Evolutionary conservation across 2,113 vertebrate species (phyloP).

Genomic region (Mustela lutreola): DNA sequence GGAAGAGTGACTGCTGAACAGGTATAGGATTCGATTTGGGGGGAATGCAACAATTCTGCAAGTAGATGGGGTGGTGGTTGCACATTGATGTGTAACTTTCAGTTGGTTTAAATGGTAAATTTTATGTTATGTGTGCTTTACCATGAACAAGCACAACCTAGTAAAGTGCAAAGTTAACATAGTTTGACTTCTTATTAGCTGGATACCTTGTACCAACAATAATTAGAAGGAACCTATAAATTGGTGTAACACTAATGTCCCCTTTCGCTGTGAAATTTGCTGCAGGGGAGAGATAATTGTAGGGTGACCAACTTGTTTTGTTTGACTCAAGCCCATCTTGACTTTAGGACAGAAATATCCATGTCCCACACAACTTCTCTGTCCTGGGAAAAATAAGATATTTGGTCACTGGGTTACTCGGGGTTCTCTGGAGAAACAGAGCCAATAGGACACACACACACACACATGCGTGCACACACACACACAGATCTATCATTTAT

Average conservation of each 20-base stretch:
- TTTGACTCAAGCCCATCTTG: neutral
- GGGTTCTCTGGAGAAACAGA: neutral
- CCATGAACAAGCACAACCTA: neutral
- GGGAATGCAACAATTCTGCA: neutral
- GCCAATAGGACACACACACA: neutral
- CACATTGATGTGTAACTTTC: neutral
- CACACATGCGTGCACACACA: neutral
- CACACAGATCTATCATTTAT: neutral
- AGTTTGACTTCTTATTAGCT: neutral
- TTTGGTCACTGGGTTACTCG: neutral
- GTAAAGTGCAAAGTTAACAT: neutral
- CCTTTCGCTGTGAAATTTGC: neutral
- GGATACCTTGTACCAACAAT: neutral
- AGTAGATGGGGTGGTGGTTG: neutral
- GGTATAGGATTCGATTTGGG: neutral
- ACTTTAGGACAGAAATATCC: neutral
- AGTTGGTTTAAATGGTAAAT: neutral
- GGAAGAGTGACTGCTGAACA: neutral
- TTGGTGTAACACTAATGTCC: neutral
- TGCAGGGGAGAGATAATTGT: neutral
- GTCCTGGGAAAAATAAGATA: neutral
- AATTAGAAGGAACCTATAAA: neutral
- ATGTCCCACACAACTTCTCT: neutral
- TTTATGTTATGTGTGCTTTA: neutral
- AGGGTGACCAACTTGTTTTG: neutral